Conservation (phyloP, 2,113 vertebrate species). For the Saguinus midas region DNA sequence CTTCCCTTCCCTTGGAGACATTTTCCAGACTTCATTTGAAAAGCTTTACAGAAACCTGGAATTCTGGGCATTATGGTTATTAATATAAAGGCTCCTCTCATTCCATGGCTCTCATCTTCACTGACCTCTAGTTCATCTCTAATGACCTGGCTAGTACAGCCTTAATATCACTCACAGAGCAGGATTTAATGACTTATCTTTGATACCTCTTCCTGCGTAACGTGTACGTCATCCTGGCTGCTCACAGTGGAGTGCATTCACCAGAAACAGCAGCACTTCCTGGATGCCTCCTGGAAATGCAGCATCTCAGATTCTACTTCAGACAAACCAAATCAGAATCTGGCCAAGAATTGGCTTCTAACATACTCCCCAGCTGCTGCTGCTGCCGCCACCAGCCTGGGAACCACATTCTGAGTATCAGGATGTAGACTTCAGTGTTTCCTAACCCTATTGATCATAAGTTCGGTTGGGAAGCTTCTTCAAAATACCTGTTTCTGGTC, state of each 20-base stretch:
- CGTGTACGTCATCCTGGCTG: background rate
- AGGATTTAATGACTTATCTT: background rate
- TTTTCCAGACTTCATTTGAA: background rate
- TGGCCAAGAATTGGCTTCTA: background rate
- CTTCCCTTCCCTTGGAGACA: background rate
- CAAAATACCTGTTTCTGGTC: background rate
- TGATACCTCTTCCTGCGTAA: background rate
- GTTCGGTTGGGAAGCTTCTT: background rate
- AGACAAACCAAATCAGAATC: background rate
- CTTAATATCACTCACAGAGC: background rate
- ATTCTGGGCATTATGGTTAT: background rate
- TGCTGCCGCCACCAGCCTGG: background rate
- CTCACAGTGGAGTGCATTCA: background rate
- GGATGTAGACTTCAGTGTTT: background rate
- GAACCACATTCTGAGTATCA: background rate
- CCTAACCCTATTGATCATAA: background rate
- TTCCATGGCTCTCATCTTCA: background rate
- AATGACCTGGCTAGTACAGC: background rate
- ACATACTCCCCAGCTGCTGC: background rate
- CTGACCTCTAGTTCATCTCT: background rate
- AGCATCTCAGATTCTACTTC: background rate
- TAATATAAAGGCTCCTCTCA: background rate
- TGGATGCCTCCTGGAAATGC: background rate
- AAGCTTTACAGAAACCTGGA: background rate
- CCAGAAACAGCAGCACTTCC: background rate